Evolutionary conservation across 2,888 invertebrate species (phyloP), one percentile per base, ranked within the genome.

Genomic region (Ashinkailepas kermadecensis): DNA sequence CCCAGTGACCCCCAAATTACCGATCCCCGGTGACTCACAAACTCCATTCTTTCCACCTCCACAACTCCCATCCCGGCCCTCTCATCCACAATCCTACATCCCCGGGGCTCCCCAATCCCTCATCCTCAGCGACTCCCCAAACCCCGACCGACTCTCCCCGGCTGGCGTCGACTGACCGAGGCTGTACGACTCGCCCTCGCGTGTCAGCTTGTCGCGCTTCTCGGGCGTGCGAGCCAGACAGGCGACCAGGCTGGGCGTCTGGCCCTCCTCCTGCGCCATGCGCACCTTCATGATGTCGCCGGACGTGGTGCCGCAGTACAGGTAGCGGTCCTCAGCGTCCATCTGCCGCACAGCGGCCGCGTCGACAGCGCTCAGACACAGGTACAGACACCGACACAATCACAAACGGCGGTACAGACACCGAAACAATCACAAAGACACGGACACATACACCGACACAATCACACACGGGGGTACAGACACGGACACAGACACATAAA

Each of bases 241-340:
- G 18, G 54, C 74, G 18, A 74, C 74, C 74, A 74, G 74, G 59
- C 18, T 57, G 21, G 67, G 67, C 21, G 13, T 18, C 65, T 74
- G 56, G 56, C 78, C 82, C 80, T 82, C 59, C 10, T 58, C 67
- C 25, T 83, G 67, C 65, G 83, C 84, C 13, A 84, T 81, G 81
- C 86, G 86, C 15, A 86, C 87, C 86, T 90, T 90, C 83, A 92
- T 87, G 18, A 93, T 88, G 86, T 93, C 96, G 62, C 93, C 96
- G 86, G 95, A 93, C 18, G 90, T 89, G 21, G 96, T 97, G 11
- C 97, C 97, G 84, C 96, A 94, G 87, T 92, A 95, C 80, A 93
- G 92, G 83, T 90, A 91, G 79, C 91, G 89, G 86, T 96, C 96
- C 67, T 91, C 90, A 9, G 88, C 89, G 85, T 91, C 92, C 81